phyloP scores from a whole-genome alignment of 2,888 invertebrate genomes.

The Heliconius cydno region DNA sequence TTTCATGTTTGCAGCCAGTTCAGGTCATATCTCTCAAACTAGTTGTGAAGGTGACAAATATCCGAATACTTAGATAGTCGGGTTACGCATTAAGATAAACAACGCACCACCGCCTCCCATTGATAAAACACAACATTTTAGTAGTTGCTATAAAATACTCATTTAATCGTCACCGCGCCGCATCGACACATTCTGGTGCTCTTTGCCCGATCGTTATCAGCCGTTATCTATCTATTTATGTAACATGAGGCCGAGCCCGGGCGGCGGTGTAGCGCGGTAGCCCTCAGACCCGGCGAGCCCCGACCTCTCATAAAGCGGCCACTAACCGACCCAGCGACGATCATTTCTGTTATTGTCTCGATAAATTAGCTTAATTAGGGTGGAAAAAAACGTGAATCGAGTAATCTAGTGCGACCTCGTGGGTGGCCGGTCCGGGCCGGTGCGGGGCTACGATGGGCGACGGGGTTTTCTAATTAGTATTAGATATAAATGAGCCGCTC shows the following conservation, averaged over 20 bases:
- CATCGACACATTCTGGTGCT: constrained; percentile 59
- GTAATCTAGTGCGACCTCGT: constrained; percentile 76
- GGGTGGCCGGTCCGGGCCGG: constrained; percentile 63
- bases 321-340: constrained; percentile 64
- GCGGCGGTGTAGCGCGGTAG: constrained; percentile 75
- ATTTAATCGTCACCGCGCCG: constrained; percentile 62
- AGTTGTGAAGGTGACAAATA: constrained; percentile 38
- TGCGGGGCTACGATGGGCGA: constrained; percentile 38
- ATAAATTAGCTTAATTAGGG: constrained; percentile 83
- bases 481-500: constrained; percentile 23
- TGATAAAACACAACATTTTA: constrained; percentile 29
- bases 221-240: constrained; percentile 76
- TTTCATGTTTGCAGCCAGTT: too few species aligned
- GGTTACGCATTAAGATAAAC: constrained; percentile 46
- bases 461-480: constrained; percentile 40
- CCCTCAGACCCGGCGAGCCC: constrained; percentile 74
- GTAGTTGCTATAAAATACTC: constrained; percentile 60
- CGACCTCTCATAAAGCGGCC: constrained; percentile 77
- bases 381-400: constrained; percentile 75
- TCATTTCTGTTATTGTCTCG: constrained; percentile 80
- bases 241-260: constrained; percentile 59
- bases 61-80: constrained; percentile 39
- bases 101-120: constrained; percentile 42
- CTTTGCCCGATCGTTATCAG: constrained; percentile 60
- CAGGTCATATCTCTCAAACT: constrained; percentile 27